phyloP scores from a whole-genome alignment of 1,140 invertebrate genomes.

The Metopolophium dirhodum region DNA sequence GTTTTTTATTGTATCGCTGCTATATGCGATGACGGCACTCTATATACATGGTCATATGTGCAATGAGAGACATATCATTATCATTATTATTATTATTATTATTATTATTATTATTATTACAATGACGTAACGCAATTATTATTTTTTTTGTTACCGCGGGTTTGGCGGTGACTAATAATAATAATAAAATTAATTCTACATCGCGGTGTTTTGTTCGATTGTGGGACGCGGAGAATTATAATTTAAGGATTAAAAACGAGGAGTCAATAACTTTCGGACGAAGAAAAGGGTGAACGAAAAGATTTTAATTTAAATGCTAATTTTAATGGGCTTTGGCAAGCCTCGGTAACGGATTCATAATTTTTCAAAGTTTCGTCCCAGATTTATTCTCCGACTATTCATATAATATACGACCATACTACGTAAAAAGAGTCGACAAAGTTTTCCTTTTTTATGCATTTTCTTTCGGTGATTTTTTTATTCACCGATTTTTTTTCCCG shows the following conservation, averaged over 20 bases:
- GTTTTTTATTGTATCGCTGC: too few relatives aligned
- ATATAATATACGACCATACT: background rate
- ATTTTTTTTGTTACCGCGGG: too few relatives aligned
- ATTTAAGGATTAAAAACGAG: background rate
- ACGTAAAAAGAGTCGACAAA: background rate
- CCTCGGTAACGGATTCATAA: background rate
- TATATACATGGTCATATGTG: too few relatives aligned
- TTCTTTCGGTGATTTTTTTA: background rate
- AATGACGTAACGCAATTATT: background rate
- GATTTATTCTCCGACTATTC: background rate
- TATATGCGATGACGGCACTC: background rate
- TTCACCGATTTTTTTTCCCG: background rate
- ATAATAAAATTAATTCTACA: background rate
- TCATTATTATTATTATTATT: too few relatives aligned
- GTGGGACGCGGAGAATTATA: background rate
- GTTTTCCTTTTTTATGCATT: background rate
- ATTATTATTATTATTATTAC: background rate
- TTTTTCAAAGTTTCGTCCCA: background rate
- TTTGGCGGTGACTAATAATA: background rate
- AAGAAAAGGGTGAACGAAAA: background rate
- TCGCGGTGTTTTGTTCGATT: background rate
- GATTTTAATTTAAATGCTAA: constrained; percentile 35
- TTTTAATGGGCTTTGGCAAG: background rate
- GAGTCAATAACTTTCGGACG: background rate
- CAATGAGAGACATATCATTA: background rate